Conservation (phyloP, 2,113 vertebrate species). For the Cercopithecus mona region DNA sequence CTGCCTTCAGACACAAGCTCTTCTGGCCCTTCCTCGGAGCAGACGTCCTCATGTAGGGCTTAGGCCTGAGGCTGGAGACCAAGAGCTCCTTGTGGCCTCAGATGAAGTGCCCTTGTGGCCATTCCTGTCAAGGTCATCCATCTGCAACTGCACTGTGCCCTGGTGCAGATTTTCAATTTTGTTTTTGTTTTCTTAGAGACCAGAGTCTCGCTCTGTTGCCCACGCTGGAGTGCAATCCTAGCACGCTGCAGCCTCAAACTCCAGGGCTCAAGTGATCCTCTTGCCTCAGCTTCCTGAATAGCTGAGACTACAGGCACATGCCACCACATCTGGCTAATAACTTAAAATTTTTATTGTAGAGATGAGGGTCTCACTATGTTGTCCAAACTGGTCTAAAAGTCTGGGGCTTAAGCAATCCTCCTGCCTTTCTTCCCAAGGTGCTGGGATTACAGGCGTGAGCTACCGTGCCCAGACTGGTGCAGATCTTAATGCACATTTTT, state of each 20-base stretch:
- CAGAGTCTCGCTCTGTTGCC: not conserved
- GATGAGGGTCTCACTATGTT: not conserved
- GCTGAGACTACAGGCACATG: not conserved
- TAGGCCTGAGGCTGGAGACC: not conserved
- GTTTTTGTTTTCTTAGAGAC: not conserved
- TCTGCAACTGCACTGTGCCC: not conserved
- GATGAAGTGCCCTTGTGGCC: no score
- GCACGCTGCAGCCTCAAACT: not conserved
- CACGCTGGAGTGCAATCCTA: not conserved
- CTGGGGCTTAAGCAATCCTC: not conserved
- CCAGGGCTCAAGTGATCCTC: not conserved
- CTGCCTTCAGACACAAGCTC: not conserved
- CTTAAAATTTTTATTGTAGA: not conserved
- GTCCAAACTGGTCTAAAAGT: not conserved
- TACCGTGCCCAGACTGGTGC: not conserved
- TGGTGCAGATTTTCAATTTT: not conserved
- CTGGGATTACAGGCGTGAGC: not conserved
- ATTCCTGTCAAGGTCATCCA: not conserved
- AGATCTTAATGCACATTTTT: not conserved
- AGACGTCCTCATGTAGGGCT: not conserved
- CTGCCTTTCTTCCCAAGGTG: not conserved
- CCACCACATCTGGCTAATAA: not conserved
- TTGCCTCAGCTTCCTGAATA: not conserved
- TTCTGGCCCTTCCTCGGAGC: fast-evolving
- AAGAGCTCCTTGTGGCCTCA: not conserved